Base-by-base conservation (phyloP, 1,140 invertebrate genomes). In the Pararge aegeria region DNA sequence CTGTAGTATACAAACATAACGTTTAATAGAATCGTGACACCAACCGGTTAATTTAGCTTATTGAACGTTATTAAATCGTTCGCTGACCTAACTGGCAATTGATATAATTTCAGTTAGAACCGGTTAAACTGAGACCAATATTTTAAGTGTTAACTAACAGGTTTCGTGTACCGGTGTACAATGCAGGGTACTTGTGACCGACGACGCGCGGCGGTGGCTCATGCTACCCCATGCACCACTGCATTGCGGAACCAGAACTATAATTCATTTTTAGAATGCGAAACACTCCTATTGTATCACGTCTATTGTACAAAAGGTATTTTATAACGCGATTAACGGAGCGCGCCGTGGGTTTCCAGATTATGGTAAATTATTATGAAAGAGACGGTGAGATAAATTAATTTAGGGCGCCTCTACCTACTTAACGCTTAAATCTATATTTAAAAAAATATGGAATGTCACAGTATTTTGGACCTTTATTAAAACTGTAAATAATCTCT, bases 231-330 rank as follows among this genome's bases (percentile, higher is more conserved):
- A 88, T 84, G 78, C 83, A 81, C 76, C 63, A 83, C 85, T 83
- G 83, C 85, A 88, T 73, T 88, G 85, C 85, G 82, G 78, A 75
- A 77, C 75, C 66, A 66, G 71, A 69, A 73, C 75, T 75, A 84
- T 87, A 84, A 80, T 70, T 87, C 83, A 84, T 75, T 80, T 82
- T 84, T 84, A 82, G 75, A 82, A 81, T 72, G 73, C 74, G 70
- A 79, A 78, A 76, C 71, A 75, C 68, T 78, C 68, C 70, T 59
- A 76, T 82, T 82, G 76, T 75, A 73, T 73, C 67, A 72, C 61
- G 71, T 64, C 69, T 73, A 80, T 81, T 82, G 77, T 85, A 74
- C 63, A 74, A 81, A 79, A 70, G 56, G 56, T 72, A 81, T 73
- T 78, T 77, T 78, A 78, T 75, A 68, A 75, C 70, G 56, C 70